A percentile compares a stretch with the other conserved stretches of the same genome.
Conservation (phyloP, 2,113 vertebrate species). For the Ammospiza caudacuta region DNA sequence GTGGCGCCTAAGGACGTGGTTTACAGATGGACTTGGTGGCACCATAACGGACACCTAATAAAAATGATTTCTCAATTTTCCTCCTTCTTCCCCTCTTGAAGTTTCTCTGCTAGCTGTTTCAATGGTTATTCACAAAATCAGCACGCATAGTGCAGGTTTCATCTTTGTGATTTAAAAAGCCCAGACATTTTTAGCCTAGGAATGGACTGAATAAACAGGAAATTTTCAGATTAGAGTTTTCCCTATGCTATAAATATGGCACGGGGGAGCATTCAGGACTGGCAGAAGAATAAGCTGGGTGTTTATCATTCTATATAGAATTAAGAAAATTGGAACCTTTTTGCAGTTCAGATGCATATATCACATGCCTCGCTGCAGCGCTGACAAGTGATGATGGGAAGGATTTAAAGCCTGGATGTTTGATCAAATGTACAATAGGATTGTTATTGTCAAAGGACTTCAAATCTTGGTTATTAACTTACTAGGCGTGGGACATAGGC, state of each 20-base stretch:
- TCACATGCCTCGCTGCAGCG: fast-evolving
- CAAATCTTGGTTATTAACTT: background rate
- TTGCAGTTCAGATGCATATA: background rate
- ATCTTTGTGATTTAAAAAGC: background rate
- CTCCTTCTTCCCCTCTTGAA: no score
- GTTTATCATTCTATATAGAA: background rate
- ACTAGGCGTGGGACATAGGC: background rate
- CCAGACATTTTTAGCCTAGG: background rate
- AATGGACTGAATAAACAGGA: background rate
- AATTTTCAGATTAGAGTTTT: background rate
- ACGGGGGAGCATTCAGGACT: background rate
- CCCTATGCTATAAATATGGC: fast-evolving
- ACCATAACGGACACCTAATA: fast-evolving
- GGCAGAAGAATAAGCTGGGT: background rate
- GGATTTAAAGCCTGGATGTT: background rate
- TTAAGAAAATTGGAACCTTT: background rate
- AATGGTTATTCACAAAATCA: background rate
- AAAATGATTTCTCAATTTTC: fast-evolving
- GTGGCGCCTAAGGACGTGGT: background rate
- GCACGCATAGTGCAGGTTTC: background rate
- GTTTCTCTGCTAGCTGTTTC: background rate
- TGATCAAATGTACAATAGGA: background rate
- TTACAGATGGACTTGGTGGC: background rate
- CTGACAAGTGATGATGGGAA: background rate
- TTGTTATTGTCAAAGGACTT: background rate